Evolutionary conservation across 1,140 invertebrate genomes (phyloP), one percentile per base, ranked within the genome.

Genomic region (Conopomorpha cramerella): DNA sequence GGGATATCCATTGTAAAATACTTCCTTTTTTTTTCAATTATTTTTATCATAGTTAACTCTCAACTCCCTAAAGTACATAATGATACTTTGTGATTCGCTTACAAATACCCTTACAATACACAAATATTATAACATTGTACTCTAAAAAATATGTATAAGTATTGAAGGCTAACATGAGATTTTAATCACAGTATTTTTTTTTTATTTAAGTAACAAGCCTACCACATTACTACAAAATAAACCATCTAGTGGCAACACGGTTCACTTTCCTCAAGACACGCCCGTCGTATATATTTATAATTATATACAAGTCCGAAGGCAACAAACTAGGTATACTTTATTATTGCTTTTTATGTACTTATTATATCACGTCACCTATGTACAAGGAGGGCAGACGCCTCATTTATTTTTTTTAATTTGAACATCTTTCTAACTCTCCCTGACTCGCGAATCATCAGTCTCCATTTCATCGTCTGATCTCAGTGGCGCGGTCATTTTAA

Each of bases 91-190:
- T 72, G 67, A 72, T 55, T 67, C 63, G 51, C 67, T 74, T 74
- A 74, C 41, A 46, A 58, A 44, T 65, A 68, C 42, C 44, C 66
- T 71, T 74, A 74, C 47, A 41, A 58, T 65, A 67, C 59, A 70
- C 72, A 74, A 74, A 74, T 74, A 72, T 66, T 71, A 67, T 74
- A 74, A 74, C 65, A 74, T 74, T 71, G 65, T 74, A 74, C 65
- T 72, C 70, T 74, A 71, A 71, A 74, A 74, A 74, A 74, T 74
- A 74, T 74, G 70, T 74, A 74, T 74, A 71, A 74, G 66, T 71
- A 67, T 71, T 64, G 66, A 74, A 74, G 70, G 70, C 66, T 74
- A 74, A 67, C 62, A 64, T 74, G 70, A 71, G 66, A 71, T 70
- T 74, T 56, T 67, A 71, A 74, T 74, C 70, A 74, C 70, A 74